Conservation (phyloP, 2,797 vertebrate species). For the Etheostoma nigrum region DNA sequence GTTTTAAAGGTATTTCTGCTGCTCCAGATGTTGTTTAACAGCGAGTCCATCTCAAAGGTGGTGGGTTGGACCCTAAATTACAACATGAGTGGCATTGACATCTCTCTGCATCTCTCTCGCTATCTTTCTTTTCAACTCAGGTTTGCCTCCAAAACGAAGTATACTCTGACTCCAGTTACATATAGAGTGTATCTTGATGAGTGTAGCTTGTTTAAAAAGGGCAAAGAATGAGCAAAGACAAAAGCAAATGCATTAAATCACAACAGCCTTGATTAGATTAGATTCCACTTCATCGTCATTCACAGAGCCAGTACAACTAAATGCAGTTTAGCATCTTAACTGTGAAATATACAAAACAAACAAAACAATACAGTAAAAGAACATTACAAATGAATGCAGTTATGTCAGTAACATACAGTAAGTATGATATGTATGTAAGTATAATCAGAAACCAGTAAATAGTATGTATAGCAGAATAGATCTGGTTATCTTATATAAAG, state of each 20-base stretch:
- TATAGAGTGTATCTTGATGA: not conserved
- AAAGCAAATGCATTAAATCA: not conserved
- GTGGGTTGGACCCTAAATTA: not conserved
- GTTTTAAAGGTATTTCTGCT: conserved; percentile 24
- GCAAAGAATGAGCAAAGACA: not conserved
- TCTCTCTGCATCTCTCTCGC: not conserved
- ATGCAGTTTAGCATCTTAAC: no score
- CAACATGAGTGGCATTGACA: no score
- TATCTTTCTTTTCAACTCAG: not conserved
- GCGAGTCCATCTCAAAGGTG: not conserved
- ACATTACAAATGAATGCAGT: no score
- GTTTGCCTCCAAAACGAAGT: not conserved
- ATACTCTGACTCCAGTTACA: not conserved
- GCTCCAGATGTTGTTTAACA: conserved; percentile 30
- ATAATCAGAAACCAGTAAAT: no score
- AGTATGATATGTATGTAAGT: no score
- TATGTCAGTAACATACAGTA: no score
- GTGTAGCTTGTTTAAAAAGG: not conserved
- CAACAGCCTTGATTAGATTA: not conserved
- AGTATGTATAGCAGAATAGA: no score
- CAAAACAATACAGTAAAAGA: no score
- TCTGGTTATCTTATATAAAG: no score
- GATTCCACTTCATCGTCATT: not conserved
- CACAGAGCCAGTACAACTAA: not conserved
- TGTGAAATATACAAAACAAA: no score